These are phyloP conservation scores for Brachystomella parvula DNA, from an alignment of 1,140 invertebrate species.

Conservation along the genomic window DNA sequence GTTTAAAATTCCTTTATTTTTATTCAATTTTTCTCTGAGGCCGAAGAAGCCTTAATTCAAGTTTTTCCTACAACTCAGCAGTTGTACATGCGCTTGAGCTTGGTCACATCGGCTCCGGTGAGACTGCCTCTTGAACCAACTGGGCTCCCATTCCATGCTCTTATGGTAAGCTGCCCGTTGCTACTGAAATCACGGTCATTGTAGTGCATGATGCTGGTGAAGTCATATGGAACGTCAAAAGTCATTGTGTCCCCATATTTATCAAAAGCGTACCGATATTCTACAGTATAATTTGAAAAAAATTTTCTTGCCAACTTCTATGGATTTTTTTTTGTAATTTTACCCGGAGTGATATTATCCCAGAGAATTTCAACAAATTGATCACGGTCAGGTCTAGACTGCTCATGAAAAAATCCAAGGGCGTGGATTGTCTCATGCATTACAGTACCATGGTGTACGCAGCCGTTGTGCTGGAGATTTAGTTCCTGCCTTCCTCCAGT, in stretches of 20 bases:
- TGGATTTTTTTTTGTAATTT: neutral
- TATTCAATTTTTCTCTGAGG: too few relatives aligned
- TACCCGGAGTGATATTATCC: conserved; percentile 47
- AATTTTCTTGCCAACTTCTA: neutral
- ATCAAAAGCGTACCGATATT: conserved; percentile 2
- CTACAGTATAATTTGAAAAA: neutral
- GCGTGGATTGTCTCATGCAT: conserved; percentile 22
- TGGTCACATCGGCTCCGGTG: conserved; percentile 3
- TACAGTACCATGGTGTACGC: conserved; percentile 15
- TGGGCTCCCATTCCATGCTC: conserved; percentile 12
- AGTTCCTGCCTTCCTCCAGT: conserved; percentile 20
- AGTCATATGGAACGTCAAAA: conserved; percentile 23
- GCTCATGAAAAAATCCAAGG: conserved; percentile 52
- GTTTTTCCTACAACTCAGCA: too few relatives aligned
- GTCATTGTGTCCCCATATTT: neutral
- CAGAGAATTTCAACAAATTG: conserved; percentile 48
- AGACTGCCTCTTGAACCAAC: conserved; percentile 1
- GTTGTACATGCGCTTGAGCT: conserved; percentile 17
- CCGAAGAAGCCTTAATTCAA: too few relatives aligned
- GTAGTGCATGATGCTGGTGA: conserved; percentile 24
- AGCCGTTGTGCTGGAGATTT: conserved; percentile 16
- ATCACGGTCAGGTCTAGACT: conserved; percentile 50
- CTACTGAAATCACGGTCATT: conserved; percentile 3
- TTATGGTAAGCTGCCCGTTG: conserved; percentile 15
- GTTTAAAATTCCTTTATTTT: too few relatives aligned